Evolutionary conservation across 2,113 vertebrate genomes (phyloP).

Genomic region (Rhynchopsitta pachyrhyncha): DNA sequence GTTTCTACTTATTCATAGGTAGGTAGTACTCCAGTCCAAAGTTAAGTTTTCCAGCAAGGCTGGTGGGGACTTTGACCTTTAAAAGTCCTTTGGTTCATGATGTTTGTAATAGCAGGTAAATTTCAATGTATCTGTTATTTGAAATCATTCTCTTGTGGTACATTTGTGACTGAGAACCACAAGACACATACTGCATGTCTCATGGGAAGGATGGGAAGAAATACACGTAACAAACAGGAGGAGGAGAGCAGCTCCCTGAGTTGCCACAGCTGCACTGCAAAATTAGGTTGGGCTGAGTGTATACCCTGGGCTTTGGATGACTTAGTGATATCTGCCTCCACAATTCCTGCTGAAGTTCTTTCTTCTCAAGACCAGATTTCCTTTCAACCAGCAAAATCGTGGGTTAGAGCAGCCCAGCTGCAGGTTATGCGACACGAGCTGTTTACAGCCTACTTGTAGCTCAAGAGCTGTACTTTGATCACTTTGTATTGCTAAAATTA

Average conservation of each 20-base stretch:
- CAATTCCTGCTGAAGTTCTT: background rate
- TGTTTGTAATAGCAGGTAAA: background rate
- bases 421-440: background rate
- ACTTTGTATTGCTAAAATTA: background rate
- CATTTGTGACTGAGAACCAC: background rate
- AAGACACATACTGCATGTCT: background rate
- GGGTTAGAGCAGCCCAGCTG: background rate
- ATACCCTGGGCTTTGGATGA: background rate
- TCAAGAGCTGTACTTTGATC: background rate
- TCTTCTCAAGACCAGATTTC: background rate
- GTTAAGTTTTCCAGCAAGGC: background rate
- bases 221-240: background rate
- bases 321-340: background rate
- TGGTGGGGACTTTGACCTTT: background rate
- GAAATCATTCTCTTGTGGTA: background rate
- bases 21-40: background rate
- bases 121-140: background rate
- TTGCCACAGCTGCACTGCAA: background rate
- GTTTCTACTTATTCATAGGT: background rate
- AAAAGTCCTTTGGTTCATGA: background rate
- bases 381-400: background rate
- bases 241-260: background rate
- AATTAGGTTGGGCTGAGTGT: background rate
- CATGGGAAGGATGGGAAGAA: background rate
- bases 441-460: background rate